These are phyloP conservation scores for Vombatus ursinus DNA, from an alignment of 2,113 vertebrate species.

Conservation along the genomic window DNA sequence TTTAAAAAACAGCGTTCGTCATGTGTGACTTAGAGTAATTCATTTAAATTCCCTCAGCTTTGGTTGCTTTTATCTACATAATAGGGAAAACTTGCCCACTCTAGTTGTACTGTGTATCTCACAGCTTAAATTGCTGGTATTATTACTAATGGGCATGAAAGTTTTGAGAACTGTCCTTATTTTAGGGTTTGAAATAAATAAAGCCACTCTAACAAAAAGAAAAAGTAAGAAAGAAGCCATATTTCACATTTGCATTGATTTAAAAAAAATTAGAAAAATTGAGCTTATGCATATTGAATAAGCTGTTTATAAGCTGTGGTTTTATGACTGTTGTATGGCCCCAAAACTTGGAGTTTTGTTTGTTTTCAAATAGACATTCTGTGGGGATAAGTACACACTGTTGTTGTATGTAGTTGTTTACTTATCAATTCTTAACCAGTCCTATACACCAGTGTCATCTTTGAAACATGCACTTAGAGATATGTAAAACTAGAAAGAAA, in stretches of 20 bases:
- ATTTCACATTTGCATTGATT: background rate
- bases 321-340: too few species aligned
- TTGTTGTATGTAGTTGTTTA: background rate
- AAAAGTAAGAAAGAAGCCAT: background rate
- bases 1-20: background rate
- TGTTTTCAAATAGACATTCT: background rate
- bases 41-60: background rate
- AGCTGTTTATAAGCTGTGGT: too few species aligned
- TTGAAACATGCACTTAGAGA: background rate
- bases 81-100: background rate
- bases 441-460: background rate
- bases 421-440: background rate
- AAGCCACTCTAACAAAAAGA: background rate
- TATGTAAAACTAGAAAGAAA: background rate
- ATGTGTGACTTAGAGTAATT: background rate
- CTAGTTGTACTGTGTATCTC: background rate
- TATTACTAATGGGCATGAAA: background rate
- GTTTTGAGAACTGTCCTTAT: background rate
- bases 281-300: background rate
- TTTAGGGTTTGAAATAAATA: background rate
- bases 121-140: background rate
- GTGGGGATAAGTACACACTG: background rate
- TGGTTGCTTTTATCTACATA: background rate
- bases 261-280: background rate
- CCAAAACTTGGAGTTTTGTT: background rate